phyloP scores from a whole-genome alignment of 2,888 invertebrate species.

The Rambutsinella grinnellia region DNA sequence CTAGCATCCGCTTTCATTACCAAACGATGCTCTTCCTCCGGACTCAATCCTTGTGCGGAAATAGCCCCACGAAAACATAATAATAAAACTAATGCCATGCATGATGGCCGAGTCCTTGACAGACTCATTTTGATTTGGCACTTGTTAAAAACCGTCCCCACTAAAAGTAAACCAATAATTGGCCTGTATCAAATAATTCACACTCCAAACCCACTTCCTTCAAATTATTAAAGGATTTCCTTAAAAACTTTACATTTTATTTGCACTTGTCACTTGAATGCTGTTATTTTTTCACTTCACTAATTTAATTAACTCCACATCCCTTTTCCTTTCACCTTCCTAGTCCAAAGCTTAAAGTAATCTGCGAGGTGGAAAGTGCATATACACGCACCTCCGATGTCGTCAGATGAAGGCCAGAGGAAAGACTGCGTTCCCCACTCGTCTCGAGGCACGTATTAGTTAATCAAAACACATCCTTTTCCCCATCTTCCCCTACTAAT shows the following conservation, averaged over 20 bases:
- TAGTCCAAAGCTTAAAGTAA: background rate
- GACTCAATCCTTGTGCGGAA: constrained; percentile 35
- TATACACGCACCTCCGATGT: constrained; percentile 14
- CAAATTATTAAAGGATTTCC: background rate
- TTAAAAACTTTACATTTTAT: background rate
- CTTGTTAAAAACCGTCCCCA: too few relatives aligned
- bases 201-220: too few relatives aligned
- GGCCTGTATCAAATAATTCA: too few relatives aligned
- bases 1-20: constrained; percentile 62
- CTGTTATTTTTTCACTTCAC: too few relatives aligned
- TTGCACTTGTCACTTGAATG: too few relatives aligned
- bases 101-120: constrained; percentile 25
- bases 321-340: background rate
- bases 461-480: constrained; percentile 26
- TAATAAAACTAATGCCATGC: background rate
- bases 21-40: constrained; percentile 62
- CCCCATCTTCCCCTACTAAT: constrained; percentile 4
- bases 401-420: constrained; percentile 38
- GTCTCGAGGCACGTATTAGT: constrained; percentile 49
- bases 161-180: too few relatives aligned
- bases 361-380: background rate
- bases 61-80: constrained; percentile 4
- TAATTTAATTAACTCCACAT: too few relatives aligned
- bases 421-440: constrained; percentile 28
- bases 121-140: constrained; percentile 51